Conservation (phyloP, 2,888 invertebrate species). For the Acronicta psi region DNA sequence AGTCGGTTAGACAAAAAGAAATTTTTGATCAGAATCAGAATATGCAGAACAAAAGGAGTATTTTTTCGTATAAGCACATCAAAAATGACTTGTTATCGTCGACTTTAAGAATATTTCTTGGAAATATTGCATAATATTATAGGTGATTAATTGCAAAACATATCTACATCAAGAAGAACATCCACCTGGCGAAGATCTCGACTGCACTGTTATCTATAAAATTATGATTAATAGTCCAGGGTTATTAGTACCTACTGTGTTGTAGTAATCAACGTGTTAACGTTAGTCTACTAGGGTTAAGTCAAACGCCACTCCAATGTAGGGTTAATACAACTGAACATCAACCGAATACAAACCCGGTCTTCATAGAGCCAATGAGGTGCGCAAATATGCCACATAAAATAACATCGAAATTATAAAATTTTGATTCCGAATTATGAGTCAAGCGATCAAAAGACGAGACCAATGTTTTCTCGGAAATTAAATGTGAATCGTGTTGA, state of each 20-base stretch:
- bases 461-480: slow-evolving; percentile 36
- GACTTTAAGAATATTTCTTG: slow-evolving; percentile 10
- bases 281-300: slow-evolving; percentile 61
- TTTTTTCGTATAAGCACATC: slow-evolving; percentile 10
- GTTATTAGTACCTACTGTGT: slow-evolving; percentile 67
- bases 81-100: slow-evolving; percentile 32
- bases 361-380: slow-evolving; percentile 63
- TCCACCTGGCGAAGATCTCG: slow-evolving; percentile 61
- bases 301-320: slow-evolving; percentile 65
- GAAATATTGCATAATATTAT: slow-evolving; percentile 8
- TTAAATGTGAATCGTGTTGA: slow-evolving; percentile 2
- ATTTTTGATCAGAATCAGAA: slow-evolving; percentile 21
- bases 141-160: slow-evolving; percentile 21
- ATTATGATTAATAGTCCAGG: slow-evolving; percentile 58
- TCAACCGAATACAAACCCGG: slow-evolving; percentile 62
- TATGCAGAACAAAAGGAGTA: background rate
- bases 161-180: slow-evolving; percentile 46
- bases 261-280: slow-evolving; percentile 57
- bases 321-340: slow-evolving; percentile 54
- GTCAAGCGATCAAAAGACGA: slow-evolving; percentile 60
- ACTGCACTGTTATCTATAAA: slow-evolving; percentile 75
- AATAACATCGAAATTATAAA: slow-evolving; percentile 58
- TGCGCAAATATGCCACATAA: slow-evolving; percentile 69
- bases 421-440: slow-evolving; percentile 41
- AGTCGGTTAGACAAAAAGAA: slow-evolving; percentile 18